These are phyloP conservation scores for Nyctereutes procyonoides DNA, from an alignment of 2,113 vertebrate genomes.

Conservation along the genomic window DNA sequence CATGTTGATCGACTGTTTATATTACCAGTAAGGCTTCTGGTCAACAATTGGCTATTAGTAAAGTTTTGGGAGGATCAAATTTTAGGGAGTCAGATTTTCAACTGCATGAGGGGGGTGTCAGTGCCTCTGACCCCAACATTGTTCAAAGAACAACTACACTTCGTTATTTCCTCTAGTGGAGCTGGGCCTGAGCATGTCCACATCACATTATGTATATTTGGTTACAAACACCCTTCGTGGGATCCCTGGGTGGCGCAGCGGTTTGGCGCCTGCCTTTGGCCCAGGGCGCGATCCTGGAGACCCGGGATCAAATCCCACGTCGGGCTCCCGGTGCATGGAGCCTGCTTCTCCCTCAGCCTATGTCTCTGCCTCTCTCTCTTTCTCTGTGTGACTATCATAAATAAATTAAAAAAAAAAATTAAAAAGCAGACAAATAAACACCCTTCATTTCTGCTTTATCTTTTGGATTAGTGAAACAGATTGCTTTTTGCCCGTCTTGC, in stretches of 20 bases:
- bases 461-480: not conserved
- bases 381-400: no score
- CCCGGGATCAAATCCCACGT: no score
- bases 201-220: not conserved
- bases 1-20: not conserved
- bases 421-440: not conserved
- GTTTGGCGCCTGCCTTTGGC: no score
- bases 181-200: not conserved
- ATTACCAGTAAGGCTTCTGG: not conserved
- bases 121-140: not conserved
- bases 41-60: not conserved
- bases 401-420: no score
- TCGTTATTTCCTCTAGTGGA: not conserved
- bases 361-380: no score
- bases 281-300: no score
- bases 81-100: not conserved
- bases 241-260: no score
- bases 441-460: not conserved
- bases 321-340: no score
- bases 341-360: no score
- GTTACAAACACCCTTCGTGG: not conserved
- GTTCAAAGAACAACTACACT: not conserved
- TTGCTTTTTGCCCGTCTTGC: not conserved
- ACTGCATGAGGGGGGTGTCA: not conserved
- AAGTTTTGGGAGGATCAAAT: not conserved